Base-by-base conservation (phyloP, 1,140 invertebrate species). In the Drosophila azteca region DNA sequence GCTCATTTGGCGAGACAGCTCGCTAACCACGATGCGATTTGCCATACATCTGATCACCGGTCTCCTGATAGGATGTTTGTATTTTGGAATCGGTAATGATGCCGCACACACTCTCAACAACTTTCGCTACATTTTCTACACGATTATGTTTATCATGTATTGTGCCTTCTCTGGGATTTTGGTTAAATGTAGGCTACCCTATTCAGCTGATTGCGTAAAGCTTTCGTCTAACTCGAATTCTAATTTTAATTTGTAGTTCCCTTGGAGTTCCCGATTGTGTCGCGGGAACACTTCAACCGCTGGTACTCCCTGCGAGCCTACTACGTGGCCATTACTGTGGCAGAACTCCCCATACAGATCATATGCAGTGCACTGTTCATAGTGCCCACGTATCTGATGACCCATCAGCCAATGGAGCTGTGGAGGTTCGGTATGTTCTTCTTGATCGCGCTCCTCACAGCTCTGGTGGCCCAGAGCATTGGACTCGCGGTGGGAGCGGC, bases 271-370 rank as follows among this genome's bases (percentile, higher is more conserved):
- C 95, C 96, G 13, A 95, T 98, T 48, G 95, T 98, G 69, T 94
- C 94, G 13, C 93, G 96, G 57, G 97, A 99, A 84, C 96, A 98
- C 87, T 96, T 98, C 57, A 99, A 99, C 92, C 95, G 97, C 58
- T 99, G 97, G 97, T 98, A 98, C 92, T 97, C 96, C n/a, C 91
- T 98, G 6, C 95, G 95, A 58, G 95, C 97, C 0, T 98, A 98
- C 91, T 98, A 97, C 81, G 92, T 96, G 9, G 96, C 97, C n/a
- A 95, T 97, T 49, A 95, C 97, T 20, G 87, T 97, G 41, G 95
- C 96, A 0, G 96, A 98, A 90, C 92, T 98, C 72, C 97, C 97
- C 3, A 95, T 97, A 58, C 97, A 98, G 93, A 95, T 97, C 3
- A 82, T 94, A 9, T 96, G 95, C 69, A 96, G 96, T 1, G 91